A percentile compares a stretch with the other conserved stretches of the same genome.
phyloP scores from a whole-genome alignment of 2,113 vertebrate genomes.

The Saguinus midas region DNA sequence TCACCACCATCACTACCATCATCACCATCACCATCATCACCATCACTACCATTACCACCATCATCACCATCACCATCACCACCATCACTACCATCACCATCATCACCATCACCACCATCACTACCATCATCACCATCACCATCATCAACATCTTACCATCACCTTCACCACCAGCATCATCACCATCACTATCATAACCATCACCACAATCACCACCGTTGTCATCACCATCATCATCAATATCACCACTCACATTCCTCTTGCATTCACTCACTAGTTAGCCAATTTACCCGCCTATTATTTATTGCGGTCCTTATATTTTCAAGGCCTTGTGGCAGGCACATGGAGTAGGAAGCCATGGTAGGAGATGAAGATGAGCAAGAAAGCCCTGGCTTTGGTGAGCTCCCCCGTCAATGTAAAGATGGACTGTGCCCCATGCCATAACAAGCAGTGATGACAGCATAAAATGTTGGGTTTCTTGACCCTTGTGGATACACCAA shows the following conservation, averaged over 20 bases:
- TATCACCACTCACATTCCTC: too few relatives aligned
- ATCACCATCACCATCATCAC: too few relatives aligned
- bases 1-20: too few relatives aligned
- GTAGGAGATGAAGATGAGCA: background rate
- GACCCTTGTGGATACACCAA: background rate
- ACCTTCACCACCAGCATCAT: too few relatives aligned
- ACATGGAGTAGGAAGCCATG: background rate
- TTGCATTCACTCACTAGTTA: background rate
- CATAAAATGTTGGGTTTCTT: background rate
- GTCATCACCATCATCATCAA: background rate
- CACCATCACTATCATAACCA: too few relatives aligned
- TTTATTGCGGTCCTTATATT: background rate
- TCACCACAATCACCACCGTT: too few relatives aligned
- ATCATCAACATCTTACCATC: too few relatives aligned
- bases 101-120: too few relatives aligned
- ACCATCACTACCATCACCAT: too few relatives aligned
- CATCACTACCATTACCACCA: too few relatives aligned
- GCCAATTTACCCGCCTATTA: background rate
- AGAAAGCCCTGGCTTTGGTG: background rate
- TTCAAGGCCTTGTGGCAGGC: background rate
- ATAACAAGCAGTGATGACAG: background rate
- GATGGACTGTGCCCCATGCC: fast-evolving
- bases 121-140: too few relatives aligned
- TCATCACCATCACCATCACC: too few relatives aligned
- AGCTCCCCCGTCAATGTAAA: background rate